phyloP scores from a whole-genome alignment of 2,113 vertebrate species.

The Toxotes jaculatrix region DNA sequence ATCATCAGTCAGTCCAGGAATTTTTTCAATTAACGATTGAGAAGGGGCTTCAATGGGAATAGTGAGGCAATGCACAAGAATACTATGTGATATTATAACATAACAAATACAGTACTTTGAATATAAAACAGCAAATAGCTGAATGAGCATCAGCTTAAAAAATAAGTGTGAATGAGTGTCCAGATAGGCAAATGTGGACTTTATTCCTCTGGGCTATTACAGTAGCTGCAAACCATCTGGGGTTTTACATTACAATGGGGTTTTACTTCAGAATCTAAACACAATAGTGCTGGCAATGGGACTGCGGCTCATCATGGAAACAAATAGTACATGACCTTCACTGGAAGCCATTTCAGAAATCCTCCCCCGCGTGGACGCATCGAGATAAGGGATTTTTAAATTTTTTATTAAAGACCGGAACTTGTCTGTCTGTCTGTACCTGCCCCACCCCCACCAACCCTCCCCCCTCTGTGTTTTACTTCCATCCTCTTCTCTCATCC shows the following conservation, averaged over 20 bases:
- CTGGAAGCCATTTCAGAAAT: slow-evolving; percentile 36
- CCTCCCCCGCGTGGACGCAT: slow-evolving; percentile 15
- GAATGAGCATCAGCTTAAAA: background rate
- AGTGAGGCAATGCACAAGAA: background rate
- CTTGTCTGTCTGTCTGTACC: slow-evolving; percentile 11
- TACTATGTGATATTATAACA: background rate
- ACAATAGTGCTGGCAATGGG: background rate
- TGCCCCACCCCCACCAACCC: background rate
- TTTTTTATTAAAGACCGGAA: slow-evolving; percentile 21
- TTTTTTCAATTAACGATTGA: background rate
- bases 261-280: slow-evolving; percentile 10
- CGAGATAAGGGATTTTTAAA: background rate
- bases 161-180: background rate
- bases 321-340: slow-evolving; percentile 40
- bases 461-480: slow-evolving; percentile 15
- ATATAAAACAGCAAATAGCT: background rate
- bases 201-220: background rate
- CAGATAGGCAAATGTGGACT: background rate
- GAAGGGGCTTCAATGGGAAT: background rate
- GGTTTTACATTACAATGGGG: background rate
- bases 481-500: slow-evolving; percentile 33
- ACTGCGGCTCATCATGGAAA: slow-evolving; percentile 15
- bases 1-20: background rate
- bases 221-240: slow-evolving; percentile 2
- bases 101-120: background rate